phyloP scores from a whole-genome alignment of 2,797 vertebrate species.

The Tangara arthus region DNA sequence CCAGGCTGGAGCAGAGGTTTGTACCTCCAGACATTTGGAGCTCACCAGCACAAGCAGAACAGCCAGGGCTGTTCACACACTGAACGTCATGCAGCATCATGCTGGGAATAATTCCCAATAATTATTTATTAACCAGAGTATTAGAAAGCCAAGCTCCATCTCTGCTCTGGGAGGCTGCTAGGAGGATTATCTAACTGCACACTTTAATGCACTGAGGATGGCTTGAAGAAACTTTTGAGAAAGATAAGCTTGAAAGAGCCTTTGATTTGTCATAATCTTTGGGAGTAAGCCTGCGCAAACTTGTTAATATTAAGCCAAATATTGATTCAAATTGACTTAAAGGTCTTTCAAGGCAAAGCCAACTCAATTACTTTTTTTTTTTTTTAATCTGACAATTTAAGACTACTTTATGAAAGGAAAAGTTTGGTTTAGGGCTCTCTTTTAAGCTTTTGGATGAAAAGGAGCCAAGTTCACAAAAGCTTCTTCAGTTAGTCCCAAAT shows the following conservation, averaged over 20 bases:
- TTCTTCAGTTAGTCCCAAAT: neutral
- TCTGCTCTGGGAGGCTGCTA: neutral
- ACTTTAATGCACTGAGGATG: neutral
- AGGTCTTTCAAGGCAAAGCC: neutral
- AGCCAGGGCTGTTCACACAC: accelerated
- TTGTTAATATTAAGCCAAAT: conserved; percentile 17
- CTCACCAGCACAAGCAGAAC: neutral
- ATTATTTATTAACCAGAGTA: conserved; percentile 31
- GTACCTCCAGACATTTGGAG: neutral
- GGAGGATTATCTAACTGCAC: neutral
- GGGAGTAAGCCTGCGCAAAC: neutral
- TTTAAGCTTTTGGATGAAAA: neutral
- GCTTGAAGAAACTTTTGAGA: neutral
- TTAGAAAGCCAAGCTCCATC: neutral
- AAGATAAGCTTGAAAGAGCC: conserved; percentile 18
- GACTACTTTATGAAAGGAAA: neutral
- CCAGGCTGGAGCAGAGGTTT: neutral
- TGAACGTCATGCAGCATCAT: accelerated
- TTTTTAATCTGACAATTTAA: neutral
- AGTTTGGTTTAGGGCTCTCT: neutral
- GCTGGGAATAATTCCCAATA: neutral
- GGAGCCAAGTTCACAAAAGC: neutral
- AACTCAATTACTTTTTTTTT: neutral
- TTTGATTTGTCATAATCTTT: conserved; percentile 25
- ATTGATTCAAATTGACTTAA: neutral